Evolutionary conservation across 2,888 invertebrate species (phyloP).

Genomic region (Oasisia sp.): DNA sequence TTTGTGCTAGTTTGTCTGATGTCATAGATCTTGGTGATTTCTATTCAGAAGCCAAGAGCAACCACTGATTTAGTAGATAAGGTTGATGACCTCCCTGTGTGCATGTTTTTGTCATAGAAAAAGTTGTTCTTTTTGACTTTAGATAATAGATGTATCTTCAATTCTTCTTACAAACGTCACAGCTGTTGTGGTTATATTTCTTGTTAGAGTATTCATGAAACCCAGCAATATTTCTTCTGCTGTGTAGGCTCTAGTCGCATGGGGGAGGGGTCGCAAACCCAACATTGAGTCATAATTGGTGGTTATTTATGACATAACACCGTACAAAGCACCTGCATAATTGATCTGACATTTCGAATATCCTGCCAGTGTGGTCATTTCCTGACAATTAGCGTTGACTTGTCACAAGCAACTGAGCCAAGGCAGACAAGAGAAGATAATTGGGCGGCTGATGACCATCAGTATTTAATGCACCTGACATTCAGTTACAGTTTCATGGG

Average conservation of each 20-base stretch:
- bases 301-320: not conserved
- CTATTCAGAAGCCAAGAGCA: not conserved
- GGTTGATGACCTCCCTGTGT: not conserved
- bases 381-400: not conserved
- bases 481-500: not conserved
- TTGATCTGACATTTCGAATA: not conserved
- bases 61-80: not conserved
- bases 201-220: not conserved
- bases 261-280: not conserved
- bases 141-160: no score
- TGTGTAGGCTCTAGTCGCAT: not conserved
- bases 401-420: not conserved
- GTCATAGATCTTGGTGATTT: not conserved
- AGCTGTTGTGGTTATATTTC: not conserved
- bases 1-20: not conserved
- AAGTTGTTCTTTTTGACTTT: not conserved
- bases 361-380: not conserved
- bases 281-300: not conserved
- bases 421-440: not conserved
- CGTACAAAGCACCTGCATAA: not conserved
- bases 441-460: not conserved
- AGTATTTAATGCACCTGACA: slow-evolving; percentile 10
- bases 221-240: not conserved
- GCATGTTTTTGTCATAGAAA: not conserved
- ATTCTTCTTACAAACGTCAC: not conserved